Conservation (phyloP, 2,113 vertebrate genomes). For the Neodontobutis hainanensis region DNA sequence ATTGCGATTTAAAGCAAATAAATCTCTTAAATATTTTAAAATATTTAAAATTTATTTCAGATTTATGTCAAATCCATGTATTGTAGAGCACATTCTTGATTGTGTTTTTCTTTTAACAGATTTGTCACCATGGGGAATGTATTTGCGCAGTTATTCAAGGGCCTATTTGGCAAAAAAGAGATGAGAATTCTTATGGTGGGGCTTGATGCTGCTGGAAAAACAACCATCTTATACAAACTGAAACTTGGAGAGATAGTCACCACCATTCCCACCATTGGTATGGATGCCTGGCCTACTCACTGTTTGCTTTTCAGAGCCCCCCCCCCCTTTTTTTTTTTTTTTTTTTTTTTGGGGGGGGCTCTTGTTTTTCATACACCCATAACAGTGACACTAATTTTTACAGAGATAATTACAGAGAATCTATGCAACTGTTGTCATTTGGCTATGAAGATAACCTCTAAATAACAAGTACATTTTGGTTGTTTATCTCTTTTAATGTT, state of each 20-base stretch:
- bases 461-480: background rate
- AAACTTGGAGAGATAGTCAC: slow-evolving; percentile 89
- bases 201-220: slow-evolving; percentile 88
- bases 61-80: background rate
- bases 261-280: slow-evolving; percentile 88
- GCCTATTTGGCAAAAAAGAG: slow-evolving; percentile 86
- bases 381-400: background rate
- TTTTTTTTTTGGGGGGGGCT: too few relatives aligned
- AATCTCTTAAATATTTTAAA: too few relatives aligned
- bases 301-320: background rate
- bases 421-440: background rate
- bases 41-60: too few relatives aligned
- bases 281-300: background rate
- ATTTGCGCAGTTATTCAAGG: slow-evolving; percentile 81
- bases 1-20: too few relatives aligned
- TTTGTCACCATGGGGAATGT: slow-evolving; percentile 84
- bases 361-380: slow-evolving; percentile 2
- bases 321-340: slow-evolving; percentile 1
- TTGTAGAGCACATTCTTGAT: background rate
- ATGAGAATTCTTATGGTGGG: slow-evolving; percentile 91
- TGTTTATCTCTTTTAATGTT: background rate
- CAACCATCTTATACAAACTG: slow-evolving; percentile 89
- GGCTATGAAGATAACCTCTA: background rate
- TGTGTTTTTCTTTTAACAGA: slow-evolving; percentile 31
- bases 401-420: background rate